Conservation (phyloP, 1,140 invertebrate genomes). For the Pseudomyrmex cubaensis region DNA sequence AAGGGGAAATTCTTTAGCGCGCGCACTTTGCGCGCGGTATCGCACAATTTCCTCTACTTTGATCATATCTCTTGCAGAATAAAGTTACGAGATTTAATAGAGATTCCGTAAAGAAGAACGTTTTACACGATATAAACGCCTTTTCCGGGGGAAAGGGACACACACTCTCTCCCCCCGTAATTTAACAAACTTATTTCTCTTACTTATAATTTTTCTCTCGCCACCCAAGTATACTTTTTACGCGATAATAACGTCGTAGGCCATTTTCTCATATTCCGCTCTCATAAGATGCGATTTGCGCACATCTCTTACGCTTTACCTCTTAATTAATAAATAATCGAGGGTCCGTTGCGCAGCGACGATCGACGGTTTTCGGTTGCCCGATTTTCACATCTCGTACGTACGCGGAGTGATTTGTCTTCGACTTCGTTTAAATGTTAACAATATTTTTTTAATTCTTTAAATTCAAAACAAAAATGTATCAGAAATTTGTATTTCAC, state of each 20-base stretch:
- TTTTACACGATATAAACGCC: conserved; percentile 32
- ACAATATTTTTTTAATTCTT: no score
- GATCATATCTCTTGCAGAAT: background rate
- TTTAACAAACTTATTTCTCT: conserved; percentile 27
- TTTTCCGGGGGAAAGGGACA: background rate
- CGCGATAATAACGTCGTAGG: conserved; percentile 30
- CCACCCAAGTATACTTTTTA: conserved; percentile 13
- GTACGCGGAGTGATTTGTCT: no score
- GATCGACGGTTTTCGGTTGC: background rate
- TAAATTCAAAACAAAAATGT: no score
- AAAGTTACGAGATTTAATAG: conserved; percentile 19
- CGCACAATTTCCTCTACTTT: conserved; percentile 1
- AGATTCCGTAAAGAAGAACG: conserved; percentile 8
- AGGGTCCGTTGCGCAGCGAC: conserved; percentile 16
- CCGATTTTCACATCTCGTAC: background rate
- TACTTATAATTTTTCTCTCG: conserved; percentile 35
- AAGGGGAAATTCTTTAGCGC: background rate
- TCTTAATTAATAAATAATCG: conserved; percentile 51
- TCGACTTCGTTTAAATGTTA: no score
- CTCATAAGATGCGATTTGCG: conserved; percentile 34
- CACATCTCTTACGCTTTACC: conserved; percentile 44
- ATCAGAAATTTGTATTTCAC: no score
- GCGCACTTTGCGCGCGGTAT: conserved; percentile 10
- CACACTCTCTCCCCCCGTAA: background rate
- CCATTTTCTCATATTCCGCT: conserved; percentile 48